Conservation (phyloP, 2,888 invertebrate species). For the Punctoribates punctum region DNA sequence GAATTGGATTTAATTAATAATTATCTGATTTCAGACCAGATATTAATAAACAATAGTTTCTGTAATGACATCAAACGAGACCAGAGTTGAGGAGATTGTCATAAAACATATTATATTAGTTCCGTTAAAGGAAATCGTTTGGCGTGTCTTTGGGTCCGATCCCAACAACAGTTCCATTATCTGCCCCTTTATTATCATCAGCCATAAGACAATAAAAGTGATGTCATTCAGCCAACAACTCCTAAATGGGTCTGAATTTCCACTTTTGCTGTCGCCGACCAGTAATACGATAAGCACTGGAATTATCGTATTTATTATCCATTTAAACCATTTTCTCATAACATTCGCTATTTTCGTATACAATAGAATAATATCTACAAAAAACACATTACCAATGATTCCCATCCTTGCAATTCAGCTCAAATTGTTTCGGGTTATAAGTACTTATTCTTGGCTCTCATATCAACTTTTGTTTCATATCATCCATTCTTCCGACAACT, state of each 20-base stretch:
- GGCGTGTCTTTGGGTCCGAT: constrained; percentile 9
- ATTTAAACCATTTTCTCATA: too few species aligned
- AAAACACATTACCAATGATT: too few species aligned
- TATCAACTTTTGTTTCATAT: not conserved
- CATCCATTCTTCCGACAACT: not conserved
- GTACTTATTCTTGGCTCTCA: not conserved
- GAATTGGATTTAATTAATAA: too few species aligned
- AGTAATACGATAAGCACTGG: not conserved
- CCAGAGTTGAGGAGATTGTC: not conserved
- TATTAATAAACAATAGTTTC: too few species aligned
- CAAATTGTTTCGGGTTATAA: not conserved
- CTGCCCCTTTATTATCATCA: constrained; percentile 7
- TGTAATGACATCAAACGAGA: too few species aligned
- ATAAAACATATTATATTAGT: constrained; percentile 5
- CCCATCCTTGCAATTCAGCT: too few species aligned
- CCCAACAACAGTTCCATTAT: not conserved
- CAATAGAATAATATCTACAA: too few species aligned
- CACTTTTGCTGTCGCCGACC: not conserved
- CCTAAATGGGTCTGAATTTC: constrained; percentile 9
- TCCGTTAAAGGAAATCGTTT: constrained; percentile 10
- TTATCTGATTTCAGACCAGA: too few species aligned
- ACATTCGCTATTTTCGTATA: too few species aligned
- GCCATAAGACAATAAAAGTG: constrained; percentile 1
- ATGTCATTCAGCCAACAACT: not conserved
- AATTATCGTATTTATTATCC: not conserved